These are phyloP conservation scores for Melitaea cinxia DNA, from an alignment of 1,140 invertebrate genomes.

Conservation along the genomic window DNA sequence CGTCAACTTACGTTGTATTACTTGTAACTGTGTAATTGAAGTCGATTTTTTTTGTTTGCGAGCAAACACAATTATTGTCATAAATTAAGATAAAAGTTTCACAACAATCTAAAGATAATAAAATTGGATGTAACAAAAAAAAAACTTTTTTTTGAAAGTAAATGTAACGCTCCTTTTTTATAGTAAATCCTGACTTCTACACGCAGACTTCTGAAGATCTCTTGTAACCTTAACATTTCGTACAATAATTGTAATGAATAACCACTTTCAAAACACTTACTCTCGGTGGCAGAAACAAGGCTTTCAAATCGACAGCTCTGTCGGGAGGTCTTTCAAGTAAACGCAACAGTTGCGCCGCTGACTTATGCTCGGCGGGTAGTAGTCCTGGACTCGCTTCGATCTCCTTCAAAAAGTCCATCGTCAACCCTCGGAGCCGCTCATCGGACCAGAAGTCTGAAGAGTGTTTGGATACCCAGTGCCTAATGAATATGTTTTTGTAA, in stretches of 20 bases:
- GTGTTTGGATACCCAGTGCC: constrained; percentile 87
- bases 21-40: no score
- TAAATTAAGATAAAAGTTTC: no score
- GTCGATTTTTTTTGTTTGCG: no score
- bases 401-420: constrained; percentile 94
- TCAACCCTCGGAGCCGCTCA: constrained; percentile 87
- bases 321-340: constrained; percentile 87
- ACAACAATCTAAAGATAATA: no score
- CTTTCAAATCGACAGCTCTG: constrained; percentile 84
- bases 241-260: background rate
- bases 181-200: no score
- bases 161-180: no score
- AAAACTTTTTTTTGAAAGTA: no score
- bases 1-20: no score
- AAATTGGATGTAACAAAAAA: no score
- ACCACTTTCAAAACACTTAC: constrained; percentile 80
- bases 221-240: no score
- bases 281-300: constrained; percentile 87
- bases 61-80: no score
- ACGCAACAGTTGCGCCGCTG: constrained; percentile 90
- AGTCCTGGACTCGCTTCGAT: constrained; percentile 92
- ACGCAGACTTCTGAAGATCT: no score
- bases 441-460: constrained; percentile 93
- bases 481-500: constrained; percentile 25
- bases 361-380: constrained; percentile 95